Base-by-base conservation (phyloP, 2,888 invertebrate genomes). In the Dinocampus coccinellae region DNA sequence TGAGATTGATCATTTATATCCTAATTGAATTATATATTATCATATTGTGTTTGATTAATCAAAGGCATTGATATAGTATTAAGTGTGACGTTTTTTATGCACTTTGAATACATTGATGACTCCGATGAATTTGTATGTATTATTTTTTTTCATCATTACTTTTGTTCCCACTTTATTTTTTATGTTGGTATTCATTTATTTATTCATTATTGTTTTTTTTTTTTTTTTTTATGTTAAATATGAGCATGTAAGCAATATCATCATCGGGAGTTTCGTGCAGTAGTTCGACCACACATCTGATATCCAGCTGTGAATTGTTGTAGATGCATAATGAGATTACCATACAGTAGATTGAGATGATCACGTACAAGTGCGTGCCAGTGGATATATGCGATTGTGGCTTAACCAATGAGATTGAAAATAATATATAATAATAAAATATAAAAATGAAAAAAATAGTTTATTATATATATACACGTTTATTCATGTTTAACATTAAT, bases 311-410 rank as follows among this genome's bases (percentile, higher is more conserved):
- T 16, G 81, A 76, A 73, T 75, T 76, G 79, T 81, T 80, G 79
- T 82, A 80, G 80, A 76, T 75, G 77, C 75, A 78, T 81, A 82
- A 82, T 81, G 78, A 82, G 81, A 80, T 82, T 82, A 81, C 78
- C 55, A 39, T 62, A 39, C 26, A 62, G 22, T 10, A 22, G 20
- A 60, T 9, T n/a, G 39, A 47, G 47, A 16, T 47, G 47, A 47
- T 47, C 47, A n/a, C n/a, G n/a, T n/a, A n/a, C n/a, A n/a, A n/a
- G n/a, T n/a, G n/a, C n/a, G 47, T 47, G 16, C 16, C 3, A 7
- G 16, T 47, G 9, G 13, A n/a, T 47, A 36, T 10, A 36, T 47
- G n/a, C 36, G 33, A 33, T 33, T 24, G 29, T 39, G 22, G 20
- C 26, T n/a, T n/a, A n/a, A n/a, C n/a, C n/a, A 16, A 42, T 9